A percentile compares a stretch with the other conserved stretches of the same genome.
Evolutionary conservation across 2,113 vertebrate species (phyloP).

Genomic region (Sterrhoptilus dennistouni): DNA sequence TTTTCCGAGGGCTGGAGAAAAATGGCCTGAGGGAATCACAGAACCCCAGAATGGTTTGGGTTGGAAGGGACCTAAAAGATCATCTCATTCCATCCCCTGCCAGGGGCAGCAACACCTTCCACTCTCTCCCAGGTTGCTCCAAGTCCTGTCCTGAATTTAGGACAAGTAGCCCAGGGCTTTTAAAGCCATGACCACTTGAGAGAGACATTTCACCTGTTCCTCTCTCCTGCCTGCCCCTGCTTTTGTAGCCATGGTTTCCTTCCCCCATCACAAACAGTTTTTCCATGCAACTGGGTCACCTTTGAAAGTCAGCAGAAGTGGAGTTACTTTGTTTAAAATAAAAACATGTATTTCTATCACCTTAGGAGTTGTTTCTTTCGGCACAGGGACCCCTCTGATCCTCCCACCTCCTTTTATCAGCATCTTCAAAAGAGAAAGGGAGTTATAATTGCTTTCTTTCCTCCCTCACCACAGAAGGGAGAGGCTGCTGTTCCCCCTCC

Average conservation of each 20-base stretch:
- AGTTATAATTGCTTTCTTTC: constrained; percentile 48
- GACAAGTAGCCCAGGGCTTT: not conserved
- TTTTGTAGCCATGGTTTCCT: not conserved
- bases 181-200: not conserved
- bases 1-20: not conserved
- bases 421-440: constrained; percentile 56
- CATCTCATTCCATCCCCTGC: not conserved
- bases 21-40: not conserved
- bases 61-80: not conserved
- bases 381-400: constrained; percentile 42
- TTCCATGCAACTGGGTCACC: constrained; percentile 31
- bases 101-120: not conserved
- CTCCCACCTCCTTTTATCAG: constrained; percentile 59
- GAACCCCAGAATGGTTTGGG: not conserved
- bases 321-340: constrained; percentile 13
- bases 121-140: not conserved
- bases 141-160: not conserved
- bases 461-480: not conserved
- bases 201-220: not conserved
- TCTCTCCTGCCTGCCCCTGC: not conserved
- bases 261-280: not conserved
- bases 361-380: constrained; percentile 19
- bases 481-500: not conserved
- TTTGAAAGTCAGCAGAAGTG: not conserved
- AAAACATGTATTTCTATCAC: constrained; percentile 33